These are phyloP conservation scores for Rattus rattus DNA, from an alignment of 2,113 vertebrate species.

Conservation along the genomic window DNA sequence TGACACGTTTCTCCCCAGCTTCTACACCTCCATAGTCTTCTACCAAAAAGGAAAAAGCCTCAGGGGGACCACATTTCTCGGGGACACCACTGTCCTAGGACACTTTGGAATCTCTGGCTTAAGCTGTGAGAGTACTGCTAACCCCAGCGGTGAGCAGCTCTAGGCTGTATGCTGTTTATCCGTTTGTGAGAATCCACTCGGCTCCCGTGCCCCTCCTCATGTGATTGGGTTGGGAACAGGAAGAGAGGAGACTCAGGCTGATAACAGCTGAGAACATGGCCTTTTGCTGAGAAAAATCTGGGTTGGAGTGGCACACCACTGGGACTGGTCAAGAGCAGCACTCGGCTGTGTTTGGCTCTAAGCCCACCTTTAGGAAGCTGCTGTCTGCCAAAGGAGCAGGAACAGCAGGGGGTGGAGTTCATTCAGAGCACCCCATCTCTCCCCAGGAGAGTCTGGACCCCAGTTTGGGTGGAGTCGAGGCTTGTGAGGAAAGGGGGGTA, in stretches of 20 bases:
- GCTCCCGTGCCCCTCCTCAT: background rate
- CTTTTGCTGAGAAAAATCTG: conserved; percentile 31
- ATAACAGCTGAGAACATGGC: conserved; percentile 2
- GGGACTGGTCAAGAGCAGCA: background rate
- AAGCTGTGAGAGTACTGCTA: background rate
- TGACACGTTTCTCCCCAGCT: background rate
- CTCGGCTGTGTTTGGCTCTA: conserved; percentile 17
- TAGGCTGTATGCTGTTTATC: conserved; percentile 28
- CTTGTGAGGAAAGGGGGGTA: conserved; percentile 45
- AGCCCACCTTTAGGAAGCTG: background rate
- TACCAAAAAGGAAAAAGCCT: conserved; percentile 8
- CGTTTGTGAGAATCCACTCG: background rate
- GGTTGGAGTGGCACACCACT: background rate
- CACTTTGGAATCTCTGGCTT: conserved; percentile 48
- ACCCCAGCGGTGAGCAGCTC: background rate
- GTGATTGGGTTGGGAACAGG: background rate
- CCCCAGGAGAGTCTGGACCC: conserved; percentile 40
- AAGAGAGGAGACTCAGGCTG: background rate
- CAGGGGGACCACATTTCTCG: background rate
- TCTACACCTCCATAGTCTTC: background rate
- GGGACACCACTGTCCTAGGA: conserved; percentile 35
- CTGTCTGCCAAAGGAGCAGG: background rate
- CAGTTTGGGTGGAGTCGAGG: conserved; percentile 55
- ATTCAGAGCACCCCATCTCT: background rate
- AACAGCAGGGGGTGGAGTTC: background rate